Evolutionary conservation across 2,888 invertebrate species (phyloP), one percentile per base, ranked within the genome.

Genomic region (Cephus sareptanus): DNA sequence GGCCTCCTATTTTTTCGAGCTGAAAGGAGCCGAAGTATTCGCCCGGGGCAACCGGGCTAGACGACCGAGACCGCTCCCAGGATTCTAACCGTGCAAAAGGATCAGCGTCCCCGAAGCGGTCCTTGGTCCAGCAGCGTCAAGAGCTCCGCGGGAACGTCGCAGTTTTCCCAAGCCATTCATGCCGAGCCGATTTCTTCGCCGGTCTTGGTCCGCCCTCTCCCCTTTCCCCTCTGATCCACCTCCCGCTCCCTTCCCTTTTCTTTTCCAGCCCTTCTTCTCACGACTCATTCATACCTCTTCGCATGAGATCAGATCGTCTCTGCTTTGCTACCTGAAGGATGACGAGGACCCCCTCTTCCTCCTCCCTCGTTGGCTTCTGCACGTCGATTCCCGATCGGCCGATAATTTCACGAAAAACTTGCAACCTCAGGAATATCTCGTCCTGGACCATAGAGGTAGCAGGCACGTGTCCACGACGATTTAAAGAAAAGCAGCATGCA

Each of bases 21-120:
- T 88, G 86, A 89, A 88, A 87, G 85, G 85, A 88, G 86, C 89
- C 88, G 88, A 88, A 88, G 84, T 89, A 89, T 88, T 88, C 85
- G 88, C 88, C 86, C 83, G 87, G 86, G 87, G 87, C 87, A 76
- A 83, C 80, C 34, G 68, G 71, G 71, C 81, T 83, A 83, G 84
- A 84, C 82, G 84, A 84, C 82, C 83, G 76, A 77, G 81, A 81
- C 78, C 79, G 76, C 71, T 79, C 74, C 81, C 77, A 76, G 80
- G 79, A 77, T 71, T 77, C 74, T 78, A 73, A 76, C 69, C 71
- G 76, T 76, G 76, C 76, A 73, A 76, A 76, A 73, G 76, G 37
- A 15, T 35, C 75, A 69, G 68, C 71, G 71, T 71, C 71, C 71
- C 71, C 71, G 71, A 71, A 71, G 31, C 71, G 71, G 71, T 71